Conservation (phyloP, 2,888 invertebrate genomes). For the Hybos culiciformis region DNA sequence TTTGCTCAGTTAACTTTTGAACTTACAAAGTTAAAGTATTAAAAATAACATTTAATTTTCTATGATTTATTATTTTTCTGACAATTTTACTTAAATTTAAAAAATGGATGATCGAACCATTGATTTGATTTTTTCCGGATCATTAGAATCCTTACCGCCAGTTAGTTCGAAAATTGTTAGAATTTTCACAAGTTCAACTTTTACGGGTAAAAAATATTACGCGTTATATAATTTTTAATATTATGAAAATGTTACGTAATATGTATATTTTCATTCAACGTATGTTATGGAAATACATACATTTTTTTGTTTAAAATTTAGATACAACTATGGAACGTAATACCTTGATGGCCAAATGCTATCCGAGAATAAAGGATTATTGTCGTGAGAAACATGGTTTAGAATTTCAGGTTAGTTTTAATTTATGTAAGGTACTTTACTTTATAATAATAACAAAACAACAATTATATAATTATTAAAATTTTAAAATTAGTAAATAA, state of each 20-base stretch:
- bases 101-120: constrained; percentile 81
- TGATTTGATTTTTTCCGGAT: constrained; percentile 81
- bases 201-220: constrained; percentile 61
- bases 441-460: neutral
- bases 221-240: neutral
- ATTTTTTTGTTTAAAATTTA: constrained; percentile 29
- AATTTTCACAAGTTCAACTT: constrained; percentile 96
- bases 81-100: no score
- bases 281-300: neutral
- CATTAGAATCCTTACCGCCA: constrained; percentile 75
- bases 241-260: neutral
- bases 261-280: neutral
- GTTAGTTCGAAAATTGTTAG: constrained; percentile 96
- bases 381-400: constrained; percentile 93
- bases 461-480: neutral
- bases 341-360: constrained; percentile 95
- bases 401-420: constrained; percentile 82
- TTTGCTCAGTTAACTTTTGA: constrained; percentile 3
- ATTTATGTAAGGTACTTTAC: no score
- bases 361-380: constrained; percentile 91
- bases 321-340: constrained; percentile 97
- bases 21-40: constrained; percentile 1
- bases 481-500: no score
- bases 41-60: constrained; percentile 5
- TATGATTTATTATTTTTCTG: neutral